phyloP scores from a whole-genome alignment of 2,113 vertebrate genomes.

The Pteronura brasiliensis region DNA sequence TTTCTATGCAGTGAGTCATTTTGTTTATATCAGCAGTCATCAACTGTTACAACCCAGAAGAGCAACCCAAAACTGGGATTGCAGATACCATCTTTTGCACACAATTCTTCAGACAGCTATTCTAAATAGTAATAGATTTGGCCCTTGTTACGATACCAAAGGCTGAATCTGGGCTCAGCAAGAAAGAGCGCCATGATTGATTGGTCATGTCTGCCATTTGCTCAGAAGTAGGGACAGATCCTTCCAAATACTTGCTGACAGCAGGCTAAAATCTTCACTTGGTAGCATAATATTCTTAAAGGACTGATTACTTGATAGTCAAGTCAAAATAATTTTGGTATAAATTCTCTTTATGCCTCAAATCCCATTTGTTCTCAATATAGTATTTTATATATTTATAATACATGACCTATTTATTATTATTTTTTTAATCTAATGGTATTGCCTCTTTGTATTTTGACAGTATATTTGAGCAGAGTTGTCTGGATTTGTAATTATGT shows the following conservation, averaged over 20 bases:
- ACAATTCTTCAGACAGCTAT: conserved; percentile 50
- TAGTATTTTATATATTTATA: neutral
- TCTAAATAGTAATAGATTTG: conserved; percentile 53
- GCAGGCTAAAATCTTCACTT: conserved; percentile 26
- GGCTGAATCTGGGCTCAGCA: conserved; percentile 60
- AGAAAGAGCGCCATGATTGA: conserved; percentile 56
- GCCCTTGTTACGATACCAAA: conserved; percentile 28
- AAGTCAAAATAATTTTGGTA: conserved; percentile 40
- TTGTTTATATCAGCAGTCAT: neutral
- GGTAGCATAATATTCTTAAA: conserved; percentile 8
- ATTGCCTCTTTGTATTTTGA: neutral
- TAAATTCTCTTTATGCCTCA: neutral
- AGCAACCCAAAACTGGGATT: neutral
- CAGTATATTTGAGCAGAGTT: neutral
- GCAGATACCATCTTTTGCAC: conserved; percentile 9
- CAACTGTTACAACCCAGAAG: neutral
- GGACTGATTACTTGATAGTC: neutral
- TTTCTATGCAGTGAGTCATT: neutral
- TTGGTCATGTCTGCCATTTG: conserved; percentile 53
- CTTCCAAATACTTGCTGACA: conserved; percentile 55
- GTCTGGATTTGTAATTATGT: neutral
- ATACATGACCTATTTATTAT: neutral
- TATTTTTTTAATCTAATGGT: neutral
- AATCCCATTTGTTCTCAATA: neutral
- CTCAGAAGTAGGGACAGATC: conserved; percentile 7